Percentiles rank a stretch among this genome's conserved stretches.
Conservation (phyloP, 1,140 invertebrate species). For the Manduca sexta region DNA sequence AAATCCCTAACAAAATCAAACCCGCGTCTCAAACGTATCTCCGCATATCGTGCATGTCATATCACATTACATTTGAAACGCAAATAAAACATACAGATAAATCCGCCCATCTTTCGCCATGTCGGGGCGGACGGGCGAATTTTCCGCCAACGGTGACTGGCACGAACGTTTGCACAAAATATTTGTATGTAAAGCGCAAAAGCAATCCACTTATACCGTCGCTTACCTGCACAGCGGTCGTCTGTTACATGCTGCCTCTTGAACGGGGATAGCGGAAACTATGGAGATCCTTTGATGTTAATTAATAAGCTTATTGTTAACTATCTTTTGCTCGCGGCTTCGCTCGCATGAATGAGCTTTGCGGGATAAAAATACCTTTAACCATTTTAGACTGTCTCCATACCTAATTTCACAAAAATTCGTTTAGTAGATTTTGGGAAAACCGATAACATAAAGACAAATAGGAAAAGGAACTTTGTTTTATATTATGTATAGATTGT, state of each 20-base stretch:
- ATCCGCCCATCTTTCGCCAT: background rate
- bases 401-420: no score
- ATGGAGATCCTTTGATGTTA: slow-evolving; percentile 27
- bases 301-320: no score
- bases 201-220: slow-evolving; percentile 67
- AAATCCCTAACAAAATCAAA: background rate
- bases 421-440: no score
- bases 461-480: no score
- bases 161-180: slow-evolving; percentile 58
- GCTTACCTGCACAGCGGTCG: slow-evolving; percentile 59
- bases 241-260: slow-evolving; percentile 42
- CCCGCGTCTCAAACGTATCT: background rate
- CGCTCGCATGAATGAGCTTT: no score
- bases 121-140: slow-evolving; percentile 15
- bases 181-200: slow-evolving; percentile 69
- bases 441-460: no score
- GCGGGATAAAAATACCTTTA: no score
- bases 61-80: background rate
- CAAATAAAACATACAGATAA: background rate
- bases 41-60: background rate
- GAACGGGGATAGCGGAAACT: slow-evolving; percentile 14
- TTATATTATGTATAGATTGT: no score
- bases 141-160: slow-evolving; percentile 13
- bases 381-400: no score
- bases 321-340: no score